Conservation (phyloP, 1,140 invertebrate species). For the Bombus pyrosoma region DNA sequence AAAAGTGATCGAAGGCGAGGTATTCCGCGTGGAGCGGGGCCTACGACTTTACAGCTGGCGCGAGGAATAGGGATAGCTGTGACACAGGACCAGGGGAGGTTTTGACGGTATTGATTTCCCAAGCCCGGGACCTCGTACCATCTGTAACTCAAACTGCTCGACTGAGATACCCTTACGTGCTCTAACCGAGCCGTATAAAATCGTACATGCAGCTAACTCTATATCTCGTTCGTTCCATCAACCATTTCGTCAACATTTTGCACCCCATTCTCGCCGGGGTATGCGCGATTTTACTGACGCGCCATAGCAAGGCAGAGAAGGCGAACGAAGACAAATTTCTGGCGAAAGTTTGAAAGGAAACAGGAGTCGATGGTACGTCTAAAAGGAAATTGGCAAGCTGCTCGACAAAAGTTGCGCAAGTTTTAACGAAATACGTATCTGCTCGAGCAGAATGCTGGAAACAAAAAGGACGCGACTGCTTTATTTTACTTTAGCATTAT, state of each 20-base stretch:
- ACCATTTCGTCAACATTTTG: not conserved
- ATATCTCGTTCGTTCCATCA: not conserved
- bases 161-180: slow-evolving; percentile 40
- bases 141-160: slow-evolving; percentile 67
- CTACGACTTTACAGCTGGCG: slow-evolving; percentile 37
- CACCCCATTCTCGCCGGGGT: fast-evolving
- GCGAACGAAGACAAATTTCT: not conserved
- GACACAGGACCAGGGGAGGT: slow-evolving; percentile 65
- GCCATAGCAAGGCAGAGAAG: too few relatives aligned
- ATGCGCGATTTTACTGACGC: not conserved
- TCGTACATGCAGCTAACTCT: slow-evolving; percentile 1
- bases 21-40: not conserved
- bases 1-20: not conserved
- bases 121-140: slow-evolving; percentile 66
- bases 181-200: slow-evolving; percentile 30
- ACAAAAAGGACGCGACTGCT: not conserved
- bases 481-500: not conserved
- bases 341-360: too few relatives aligned
- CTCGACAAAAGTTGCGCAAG: not conserved
- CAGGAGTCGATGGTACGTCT: not conserved
- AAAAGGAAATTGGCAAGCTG: not conserved
- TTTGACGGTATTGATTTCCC: slow-evolving; percentile 76
- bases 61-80: slow-evolving; percentile 51
- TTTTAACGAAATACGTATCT: not conserved
- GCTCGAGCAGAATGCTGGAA: not conserved